These are phyloP conservation scores for Palythoa grandis DNA, from an alignment of 92 coral and sea anemone species.

Conservation along the genomic window DNA sequence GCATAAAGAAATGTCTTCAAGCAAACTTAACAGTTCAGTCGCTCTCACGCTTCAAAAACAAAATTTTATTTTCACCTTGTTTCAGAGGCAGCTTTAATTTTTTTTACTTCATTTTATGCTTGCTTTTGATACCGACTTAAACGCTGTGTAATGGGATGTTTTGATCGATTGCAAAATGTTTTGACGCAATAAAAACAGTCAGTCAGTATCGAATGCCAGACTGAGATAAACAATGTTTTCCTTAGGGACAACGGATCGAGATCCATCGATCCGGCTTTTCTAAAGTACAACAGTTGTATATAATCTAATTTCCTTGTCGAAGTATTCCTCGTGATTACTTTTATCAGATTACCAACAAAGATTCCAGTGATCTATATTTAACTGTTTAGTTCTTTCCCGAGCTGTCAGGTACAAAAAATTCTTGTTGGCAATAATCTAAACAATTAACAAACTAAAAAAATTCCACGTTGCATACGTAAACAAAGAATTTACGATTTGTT, in stretches of 20 bases:
- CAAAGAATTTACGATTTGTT: background rate
- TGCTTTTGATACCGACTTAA: background rate
- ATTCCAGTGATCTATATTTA: conserved; percentile 7
- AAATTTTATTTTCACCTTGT: background rate
- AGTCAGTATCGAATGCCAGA: no score
- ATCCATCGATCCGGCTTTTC: background rate
- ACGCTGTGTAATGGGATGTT: background rate
- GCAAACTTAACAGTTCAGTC: background rate
- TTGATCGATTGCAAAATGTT: background rate
- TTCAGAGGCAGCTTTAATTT: background rate
- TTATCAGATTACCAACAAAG: background rate
- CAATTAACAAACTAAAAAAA: conserved; percentile 40
- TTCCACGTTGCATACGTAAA: conserved; percentile 11
- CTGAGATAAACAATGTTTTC: background rate
- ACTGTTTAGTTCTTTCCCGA: background rate
- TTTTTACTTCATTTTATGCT: background rate
- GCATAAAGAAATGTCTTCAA: background rate
- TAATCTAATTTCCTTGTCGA: conserved; percentile 1
- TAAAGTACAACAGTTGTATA: background rate
- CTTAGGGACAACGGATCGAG: background rate
- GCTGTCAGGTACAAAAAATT: conserved; percentile 28
- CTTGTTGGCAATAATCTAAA: conserved; percentile 28
- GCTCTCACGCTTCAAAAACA: background rate
- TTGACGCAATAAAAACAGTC: background rate
- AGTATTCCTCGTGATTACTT: background rate